Conservation (phyloP, 1,140 invertebrate species). For the Zaprionus vittiger region DNA sequence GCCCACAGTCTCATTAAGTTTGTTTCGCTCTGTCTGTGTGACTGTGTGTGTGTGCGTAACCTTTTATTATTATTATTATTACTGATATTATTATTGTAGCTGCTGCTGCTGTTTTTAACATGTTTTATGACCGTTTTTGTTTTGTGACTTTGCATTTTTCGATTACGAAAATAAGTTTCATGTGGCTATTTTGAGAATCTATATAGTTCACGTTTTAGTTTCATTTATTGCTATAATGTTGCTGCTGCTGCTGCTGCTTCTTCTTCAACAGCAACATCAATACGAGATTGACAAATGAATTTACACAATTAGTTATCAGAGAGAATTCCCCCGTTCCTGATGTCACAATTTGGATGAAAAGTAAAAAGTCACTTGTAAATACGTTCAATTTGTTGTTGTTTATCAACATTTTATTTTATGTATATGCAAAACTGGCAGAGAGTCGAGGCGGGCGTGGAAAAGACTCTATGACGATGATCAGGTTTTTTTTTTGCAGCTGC, state of each 20-base stretch:
- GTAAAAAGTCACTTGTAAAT: conserved; percentile 8
- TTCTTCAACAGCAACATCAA: conserved; percentile 2
- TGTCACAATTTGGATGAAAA: conserved; percentile 12
- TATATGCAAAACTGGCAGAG: conserved; percentile 62
- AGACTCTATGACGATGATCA: conserved; percentile 66
- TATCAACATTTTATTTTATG: conserved; percentile 38
- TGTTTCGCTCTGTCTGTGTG: conserved; percentile 19
- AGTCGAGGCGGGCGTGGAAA: conserved; percentile 56
- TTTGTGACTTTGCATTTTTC: conserved; percentile 37
- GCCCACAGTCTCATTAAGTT: conserved; percentile 40
- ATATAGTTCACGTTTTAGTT: conserved; percentile 32
- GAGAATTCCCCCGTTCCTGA: conserved; percentile 8
- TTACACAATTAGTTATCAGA: conserved; percentile 11
- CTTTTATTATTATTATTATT: conserved; percentile 45
- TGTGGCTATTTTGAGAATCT: conserved; percentile 49
- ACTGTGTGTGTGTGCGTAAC: conserved; percentile 19
- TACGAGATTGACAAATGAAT: conserved; percentile 22
- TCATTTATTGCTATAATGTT: conserved; percentile 21
- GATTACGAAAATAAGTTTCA: conserved; percentile 38
- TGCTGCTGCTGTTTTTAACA: conserved; percentile 26
- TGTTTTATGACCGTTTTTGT: conserved; percentile 35
- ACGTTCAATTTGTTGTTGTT: conserved; percentile 26
- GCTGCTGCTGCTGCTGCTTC: conserved; percentile 8
- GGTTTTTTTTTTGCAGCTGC: conserved; percentile 76
- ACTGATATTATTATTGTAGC: conserved; percentile 15